Conservation (phyloP, 2,113 vertebrate species). For the Brachyistius frenatus region DNA sequence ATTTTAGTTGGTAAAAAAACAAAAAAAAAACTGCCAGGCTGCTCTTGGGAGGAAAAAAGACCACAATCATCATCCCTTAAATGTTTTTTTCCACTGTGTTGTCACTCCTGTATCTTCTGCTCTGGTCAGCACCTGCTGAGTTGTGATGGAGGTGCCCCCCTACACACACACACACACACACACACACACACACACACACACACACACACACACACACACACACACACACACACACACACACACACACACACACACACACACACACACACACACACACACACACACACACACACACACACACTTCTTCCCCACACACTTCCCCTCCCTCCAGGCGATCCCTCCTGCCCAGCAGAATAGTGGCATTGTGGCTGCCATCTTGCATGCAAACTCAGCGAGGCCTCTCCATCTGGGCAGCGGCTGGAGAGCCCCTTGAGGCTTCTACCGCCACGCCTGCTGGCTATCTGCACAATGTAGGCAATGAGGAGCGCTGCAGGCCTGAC, state of each 20-base stretch:
- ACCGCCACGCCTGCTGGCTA: conserved; percentile 45
- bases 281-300: too few relatives aligned
- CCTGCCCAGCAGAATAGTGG: conserved; percentile 64
- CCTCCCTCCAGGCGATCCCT: conserved; percentile 24
- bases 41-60: background rate
- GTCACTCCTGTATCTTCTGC: background rate
- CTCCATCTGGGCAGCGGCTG: conserved; percentile 75
- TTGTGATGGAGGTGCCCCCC: conserved; percentile 2
- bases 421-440: conserved; percentile 59
- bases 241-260: too few relatives aligned
- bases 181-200: too few relatives aligned
- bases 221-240: background rate
- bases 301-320: too few relatives aligned
- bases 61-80: background rate
- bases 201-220: background rate
- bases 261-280: background rate
- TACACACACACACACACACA: background rate
- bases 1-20: background rate
- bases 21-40: too few relatives aligned
- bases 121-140: conserved; percentile 37
- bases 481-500: conserved; percentile 47
- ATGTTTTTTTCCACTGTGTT: background rate
- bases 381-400: conserved; percentile 44
- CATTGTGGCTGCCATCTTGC: conserved; percentile 72
- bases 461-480: conserved; percentile 58